phyloP scores from a whole-genome alignment of 2,797 vertebrate genomes.

The Sebastolobus alascanus region DNA sequence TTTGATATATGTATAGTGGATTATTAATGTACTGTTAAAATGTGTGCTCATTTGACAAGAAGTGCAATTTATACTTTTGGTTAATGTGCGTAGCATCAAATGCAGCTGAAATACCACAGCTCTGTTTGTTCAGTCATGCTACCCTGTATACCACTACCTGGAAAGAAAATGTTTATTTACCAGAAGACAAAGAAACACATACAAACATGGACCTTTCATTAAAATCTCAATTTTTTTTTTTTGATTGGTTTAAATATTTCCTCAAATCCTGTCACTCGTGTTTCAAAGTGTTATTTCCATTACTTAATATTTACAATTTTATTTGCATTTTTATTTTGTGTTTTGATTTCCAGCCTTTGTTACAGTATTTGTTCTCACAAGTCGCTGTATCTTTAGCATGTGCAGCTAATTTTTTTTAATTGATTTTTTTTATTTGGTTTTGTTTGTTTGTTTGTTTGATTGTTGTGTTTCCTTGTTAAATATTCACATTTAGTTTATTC shows the following conservation, averaged over 20 bases:
- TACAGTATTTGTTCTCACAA: constrained; percentile 66
- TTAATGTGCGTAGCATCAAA: constrained; percentile 78
- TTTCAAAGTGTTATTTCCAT: constrained; percentile 60
- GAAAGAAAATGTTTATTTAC: constrained; percentile 45
- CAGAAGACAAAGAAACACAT: constrained; percentile 44
- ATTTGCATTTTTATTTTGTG: constrained; percentile 32
- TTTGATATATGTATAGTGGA: constrained; percentile 86
- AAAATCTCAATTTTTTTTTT: constrained; percentile 45
- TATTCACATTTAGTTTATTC: constrained; percentile 30
- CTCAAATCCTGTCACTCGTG: constrained; percentile 44
- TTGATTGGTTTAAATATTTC: constrained; percentile 49
- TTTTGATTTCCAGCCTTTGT: constrained; percentile 67
- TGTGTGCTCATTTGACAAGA: constrained; percentile 83
- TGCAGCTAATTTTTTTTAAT: constrained; percentile 75
- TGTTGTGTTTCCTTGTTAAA: constrained; percentile 57
- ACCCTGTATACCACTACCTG: constrained; percentile 76
- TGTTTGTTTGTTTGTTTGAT: constrained; percentile 35
- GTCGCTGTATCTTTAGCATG: constrained; percentile 78
- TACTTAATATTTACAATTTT: constrained; percentile 54
- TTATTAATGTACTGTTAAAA: constrained; percentile 82
- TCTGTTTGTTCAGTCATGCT: constrained; percentile 67
- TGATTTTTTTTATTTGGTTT: constrained; percentile 46
- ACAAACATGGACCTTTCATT: constrained; percentile 55
- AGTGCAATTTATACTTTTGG: constrained; percentile 85
- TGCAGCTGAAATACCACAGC: constrained; percentile 74